These are phyloP conservation scores for Megaptera novaeangliae DNA, from an alignment of 2,113 vertebrate genomes.

Conservation along the genomic window DNA sequence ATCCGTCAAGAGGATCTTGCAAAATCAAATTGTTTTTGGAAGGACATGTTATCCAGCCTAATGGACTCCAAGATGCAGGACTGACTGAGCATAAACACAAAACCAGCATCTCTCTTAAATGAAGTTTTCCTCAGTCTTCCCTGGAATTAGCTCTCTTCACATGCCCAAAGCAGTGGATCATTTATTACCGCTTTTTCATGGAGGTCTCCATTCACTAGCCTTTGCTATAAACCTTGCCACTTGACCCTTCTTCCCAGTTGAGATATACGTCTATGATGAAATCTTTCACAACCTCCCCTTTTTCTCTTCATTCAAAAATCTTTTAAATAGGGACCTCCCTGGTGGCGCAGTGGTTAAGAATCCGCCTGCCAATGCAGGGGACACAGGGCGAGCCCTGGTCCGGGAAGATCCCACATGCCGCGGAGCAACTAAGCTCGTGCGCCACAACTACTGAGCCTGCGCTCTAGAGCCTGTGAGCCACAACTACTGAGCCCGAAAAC, in stretches of 20 bases:
- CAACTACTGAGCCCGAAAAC: too few relatives aligned
- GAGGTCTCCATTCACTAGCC: not conserved
- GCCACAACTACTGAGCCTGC: too few relatives aligned
- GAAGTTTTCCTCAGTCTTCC: not conserved
- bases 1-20: not conserved
- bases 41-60: not conserved
- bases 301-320: not conserved
- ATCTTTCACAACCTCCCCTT: not conserved
- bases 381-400: too few relatives aligned
- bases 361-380: too few relatives aligned
- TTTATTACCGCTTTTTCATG: not conserved
- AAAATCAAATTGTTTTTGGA: constrained; percentile 21
- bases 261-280: not conserved
- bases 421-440: too few relatives aligned
- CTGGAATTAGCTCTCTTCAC: not conserved
- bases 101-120: not conserved
- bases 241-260: not conserved
- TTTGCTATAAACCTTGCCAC: not conserved
- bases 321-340: not conserved
- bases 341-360: too few relatives aligned
- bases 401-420: too few relatives aligned
- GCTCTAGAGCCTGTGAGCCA: too few relatives aligned
- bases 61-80: not conserved
- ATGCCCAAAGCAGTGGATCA: not conserved
- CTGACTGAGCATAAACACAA: not conserved